Evolutionary conservation across 2,797 vertebrate species (phyloP).

Genomic region (Labroides dimidiatus): DNA sequence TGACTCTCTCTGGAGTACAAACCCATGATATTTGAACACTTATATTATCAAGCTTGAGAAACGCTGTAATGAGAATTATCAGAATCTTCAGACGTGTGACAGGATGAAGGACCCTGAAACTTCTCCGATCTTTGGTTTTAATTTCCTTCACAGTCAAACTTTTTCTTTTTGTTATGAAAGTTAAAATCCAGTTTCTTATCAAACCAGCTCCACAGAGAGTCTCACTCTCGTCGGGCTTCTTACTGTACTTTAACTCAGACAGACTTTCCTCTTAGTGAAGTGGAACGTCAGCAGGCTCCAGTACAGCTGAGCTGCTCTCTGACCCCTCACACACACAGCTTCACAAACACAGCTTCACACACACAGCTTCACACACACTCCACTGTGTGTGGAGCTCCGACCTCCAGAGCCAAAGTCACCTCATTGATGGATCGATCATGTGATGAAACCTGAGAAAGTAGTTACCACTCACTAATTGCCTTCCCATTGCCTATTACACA

Average conservation of each 20-base stretch:
- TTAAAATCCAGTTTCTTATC: no score
- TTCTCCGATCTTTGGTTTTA: no score
- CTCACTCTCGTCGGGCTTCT: conserved; percentile 2
- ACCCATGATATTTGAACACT: no score
- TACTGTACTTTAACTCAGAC: background rate
- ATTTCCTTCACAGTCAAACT: no score
- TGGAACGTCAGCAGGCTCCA: conserved; percentile 9
- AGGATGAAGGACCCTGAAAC: no score
- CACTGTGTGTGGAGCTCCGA: background rate
- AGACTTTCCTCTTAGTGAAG: background rate
- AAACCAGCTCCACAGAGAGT: no score
- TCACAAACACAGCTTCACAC: background rate
- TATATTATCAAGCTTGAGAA: no score
- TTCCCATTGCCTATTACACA: conserved; percentile 71
- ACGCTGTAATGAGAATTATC: no score
- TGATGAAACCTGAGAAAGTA: conserved; percentile 66
- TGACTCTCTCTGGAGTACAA: no score
- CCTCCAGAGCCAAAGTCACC: conserved; percentile 47
- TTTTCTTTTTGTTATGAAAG: no score
- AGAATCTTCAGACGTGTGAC: no score
- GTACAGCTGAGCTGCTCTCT: background rate
- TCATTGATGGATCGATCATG: conserved; percentile 63
- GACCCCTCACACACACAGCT: conserved; percentile 1
- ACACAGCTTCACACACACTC: background rate
- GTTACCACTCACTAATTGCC: conserved; percentile 65